Percentiles rank a stretch among this genome's conserved stretches.
These are phyloP conservation scores for Drosophila antonietae DNA, from an alignment of 2,888 invertebrate genomes.

Conservation along the genomic window DNA sequence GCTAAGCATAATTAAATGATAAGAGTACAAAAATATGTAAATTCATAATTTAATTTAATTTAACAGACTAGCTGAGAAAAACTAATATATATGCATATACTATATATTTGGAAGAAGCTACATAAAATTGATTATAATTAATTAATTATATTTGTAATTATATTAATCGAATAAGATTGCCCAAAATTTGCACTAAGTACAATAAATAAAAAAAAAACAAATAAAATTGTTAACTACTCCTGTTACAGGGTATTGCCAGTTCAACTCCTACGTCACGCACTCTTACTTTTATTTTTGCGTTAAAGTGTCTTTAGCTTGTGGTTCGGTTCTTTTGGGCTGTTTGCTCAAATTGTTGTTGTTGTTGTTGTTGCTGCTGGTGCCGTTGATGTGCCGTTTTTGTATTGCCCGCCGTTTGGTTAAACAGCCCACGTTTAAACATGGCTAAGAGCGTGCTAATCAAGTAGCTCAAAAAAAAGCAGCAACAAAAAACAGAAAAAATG, in stretches of 20 bases:
- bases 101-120: no score
- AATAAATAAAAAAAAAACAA: no score
- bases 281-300: constrained; percentile 37
- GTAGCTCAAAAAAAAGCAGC: constrained; percentile 48
- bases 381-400: constrained; percentile 40
- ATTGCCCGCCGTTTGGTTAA: constrained; percentile 64
- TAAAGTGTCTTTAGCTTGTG: constrained; percentile 64
- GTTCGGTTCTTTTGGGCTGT: constrained; percentile 53
- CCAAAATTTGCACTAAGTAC: no score
- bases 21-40: no score
- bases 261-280: not conserved
- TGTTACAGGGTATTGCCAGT: not conserved
- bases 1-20: no score
- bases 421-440: constrained; percentile 76
- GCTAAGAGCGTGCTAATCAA: constrained; percentile 78
- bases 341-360: constrained; percentile 26
- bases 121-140: no score
- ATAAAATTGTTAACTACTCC: no score
- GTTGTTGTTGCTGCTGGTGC: constrained; percentile 27
- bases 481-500: constrained; percentile 6
- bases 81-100: no score
- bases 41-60: no score
- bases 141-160: no score
- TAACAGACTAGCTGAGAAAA: no score
- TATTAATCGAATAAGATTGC: no score